Conservation (phyloP, 1,140 invertebrate species). For the Drosophila bifasciata region DNA sequence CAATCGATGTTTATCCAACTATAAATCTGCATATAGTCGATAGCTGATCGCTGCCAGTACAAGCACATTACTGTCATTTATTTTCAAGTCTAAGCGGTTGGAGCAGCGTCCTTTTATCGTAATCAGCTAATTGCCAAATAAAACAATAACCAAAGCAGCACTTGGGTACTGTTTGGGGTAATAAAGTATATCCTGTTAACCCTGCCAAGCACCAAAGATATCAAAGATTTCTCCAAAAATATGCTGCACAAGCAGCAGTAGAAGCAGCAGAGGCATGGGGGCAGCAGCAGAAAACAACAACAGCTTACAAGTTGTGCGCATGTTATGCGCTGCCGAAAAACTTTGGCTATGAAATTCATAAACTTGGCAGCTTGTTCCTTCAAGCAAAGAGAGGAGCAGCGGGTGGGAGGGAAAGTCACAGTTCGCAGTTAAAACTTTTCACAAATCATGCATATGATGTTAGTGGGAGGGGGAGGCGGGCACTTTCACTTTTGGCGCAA, state of each 20-base stretch:
- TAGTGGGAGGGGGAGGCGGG: not conserved
- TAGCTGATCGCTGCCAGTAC: too few relatives aligned
- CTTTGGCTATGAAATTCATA: slow-evolving; percentile 80
- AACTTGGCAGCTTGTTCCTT: slow-evolving; percentile 56
- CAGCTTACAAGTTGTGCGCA: slow-evolving; percentile 69
- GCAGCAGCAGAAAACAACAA: slow-evolving; percentile 54
- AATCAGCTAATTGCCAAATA: slow-evolving; percentile 42
- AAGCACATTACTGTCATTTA: too few relatives aligned
- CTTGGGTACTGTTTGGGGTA: slow-evolving; percentile 38
- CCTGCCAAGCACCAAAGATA: slow-evolving; percentile 39
- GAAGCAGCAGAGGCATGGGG: slow-evolving; percentile 12
- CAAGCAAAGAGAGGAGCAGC: not conserved
- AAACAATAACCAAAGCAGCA: slow-evolving; percentile 2
- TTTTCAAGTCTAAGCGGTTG: too few relatives aligned
- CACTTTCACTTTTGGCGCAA: slow-evolving; percentile 53
- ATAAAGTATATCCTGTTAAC: slow-evolving; percentile 54
- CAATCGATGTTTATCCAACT: too few relatives aligned
- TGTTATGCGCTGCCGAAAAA: slow-evolving; percentile 67
- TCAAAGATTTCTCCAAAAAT: slow-evolving; percentile 53
- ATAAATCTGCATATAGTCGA: too few relatives aligned
- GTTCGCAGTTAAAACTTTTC: slow-evolving; percentile 66
- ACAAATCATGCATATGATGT: slow-evolving; percentile 82
- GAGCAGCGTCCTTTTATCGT: not conserved
- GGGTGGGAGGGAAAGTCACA: not conserved
- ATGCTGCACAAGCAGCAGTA: slow-evolving; percentile 29